Evolutionary conservation across 1,140 invertebrate genomes (phyloP).

Genomic region (Leptonema lineaticorne): DNA sequence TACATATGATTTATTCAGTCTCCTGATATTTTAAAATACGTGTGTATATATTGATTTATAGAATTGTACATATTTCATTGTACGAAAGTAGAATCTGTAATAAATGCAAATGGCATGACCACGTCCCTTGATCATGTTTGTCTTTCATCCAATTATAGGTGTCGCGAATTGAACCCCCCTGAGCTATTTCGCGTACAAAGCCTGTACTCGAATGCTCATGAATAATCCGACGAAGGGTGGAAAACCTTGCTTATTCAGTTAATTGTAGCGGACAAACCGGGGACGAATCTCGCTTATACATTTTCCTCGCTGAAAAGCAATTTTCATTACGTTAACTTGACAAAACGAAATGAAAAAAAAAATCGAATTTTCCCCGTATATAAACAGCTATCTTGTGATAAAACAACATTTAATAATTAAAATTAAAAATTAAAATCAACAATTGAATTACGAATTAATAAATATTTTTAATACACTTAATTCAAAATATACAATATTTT

Average conservation of each 20-base stretch:
- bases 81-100: background rate
- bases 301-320: background rate
- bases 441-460: background rate
- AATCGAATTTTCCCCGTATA: background rate
- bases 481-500: background rate
- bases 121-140: background rate
- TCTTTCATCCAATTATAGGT: constrained; percentile 16
- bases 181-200: background rate
- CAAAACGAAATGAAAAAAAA: background rate
- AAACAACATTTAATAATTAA: background rate
- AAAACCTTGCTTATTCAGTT: constrained; percentile 14
- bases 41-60: too few species aligned
- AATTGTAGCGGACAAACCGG: constrained; percentile 14
- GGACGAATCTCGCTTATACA: constrained; percentile 1
- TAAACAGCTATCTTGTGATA: background rate
- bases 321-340: constrained; percentile 8
- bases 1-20: too few species aligned
- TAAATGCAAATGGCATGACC: constrained; percentile 1
- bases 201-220: background rate
- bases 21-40: too few species aligned
- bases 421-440: background rate
- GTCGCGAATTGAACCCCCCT: background rate
- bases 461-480: background rate
- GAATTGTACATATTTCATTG: background rate
- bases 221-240: constrained; percentile 10